Percentiles rank a stretch among this genome's conserved stretches.
Evolutionary conservation across 2,888 invertebrate species (phyloP).

Genomic region (Apamea monoglypha): DNA sequence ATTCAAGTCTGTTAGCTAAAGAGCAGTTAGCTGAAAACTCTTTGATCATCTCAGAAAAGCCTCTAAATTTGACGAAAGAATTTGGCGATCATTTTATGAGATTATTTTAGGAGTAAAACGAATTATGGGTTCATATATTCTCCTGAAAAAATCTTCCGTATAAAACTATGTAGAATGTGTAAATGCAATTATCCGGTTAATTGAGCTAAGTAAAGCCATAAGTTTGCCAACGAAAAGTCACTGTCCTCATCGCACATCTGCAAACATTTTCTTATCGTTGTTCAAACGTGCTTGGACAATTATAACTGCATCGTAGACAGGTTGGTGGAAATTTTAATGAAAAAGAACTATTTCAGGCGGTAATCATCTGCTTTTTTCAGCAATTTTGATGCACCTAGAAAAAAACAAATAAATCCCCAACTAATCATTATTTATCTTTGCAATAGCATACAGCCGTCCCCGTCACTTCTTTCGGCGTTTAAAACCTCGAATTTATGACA

Average conservation of each 20-base stretch:
- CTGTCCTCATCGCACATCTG: conserved; percentile 6
- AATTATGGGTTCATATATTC: neutral
- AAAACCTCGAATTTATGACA: conserved; percentile 7
- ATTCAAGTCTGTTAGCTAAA: no score
- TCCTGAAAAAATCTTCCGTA: neutral
- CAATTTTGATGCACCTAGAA: neutral
- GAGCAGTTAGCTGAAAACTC: neutral
- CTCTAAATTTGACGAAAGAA: neutral
- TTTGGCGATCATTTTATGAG: neutral
- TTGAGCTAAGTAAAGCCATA: neutral
- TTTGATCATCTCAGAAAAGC: neutral
- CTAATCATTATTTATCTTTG: neutral
- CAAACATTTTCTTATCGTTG: conserved; percentile 43
- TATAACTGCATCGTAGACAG: conserved; percentile 30
- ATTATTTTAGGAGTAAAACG: neutral
- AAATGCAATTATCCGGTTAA: neutral
- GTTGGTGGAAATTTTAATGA: neutral
- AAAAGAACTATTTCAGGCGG: neutral
- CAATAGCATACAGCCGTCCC: neutral
- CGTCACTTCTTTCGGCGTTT: neutral
- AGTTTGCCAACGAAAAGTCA: conserved; percentile 5
- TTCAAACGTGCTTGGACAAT: conserved; percentile 47
- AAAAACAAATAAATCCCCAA: neutral
- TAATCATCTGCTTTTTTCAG: neutral
- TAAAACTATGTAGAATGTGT: neutral